Evolutionary conservation across 2,113 vertebrate species (phyloP), one percentile per base, ranked within the genome.

Genomic region (Aspidoscelis tigris): DNA sequence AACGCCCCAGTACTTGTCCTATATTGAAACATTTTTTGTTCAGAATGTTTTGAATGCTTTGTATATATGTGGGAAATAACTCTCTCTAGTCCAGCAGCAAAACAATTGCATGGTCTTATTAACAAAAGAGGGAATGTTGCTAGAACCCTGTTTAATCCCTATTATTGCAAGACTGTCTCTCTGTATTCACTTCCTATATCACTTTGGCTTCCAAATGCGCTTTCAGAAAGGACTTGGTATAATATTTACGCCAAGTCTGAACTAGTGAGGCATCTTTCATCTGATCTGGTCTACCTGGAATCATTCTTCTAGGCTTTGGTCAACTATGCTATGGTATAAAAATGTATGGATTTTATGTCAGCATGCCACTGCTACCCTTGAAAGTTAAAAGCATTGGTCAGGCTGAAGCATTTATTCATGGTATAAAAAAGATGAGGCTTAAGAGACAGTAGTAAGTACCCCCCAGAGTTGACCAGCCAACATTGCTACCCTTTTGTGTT

Each of bases 1-100:
- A 76, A 0, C 0, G 53, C 18, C 75, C 77, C 65, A 0, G 20
- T 22, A 2, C 61, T 1, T 68, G 53, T n/a, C 81, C 5, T 78
- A 70, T 12, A 50, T 61, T 81, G 68, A 68, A 80, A 81, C 71
- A 24, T 22, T 11, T 26, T 65, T 65, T 65, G 71, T 86, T 44
- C 41, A 86, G 43, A 75, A 78, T 80, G 72, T 85, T 14, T 68
- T 73, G 83, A 75, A 66, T 72, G 53, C 84, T 74, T 85, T 1
- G 81, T 33, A 80, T 88, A 84, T 39, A 83, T 78, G 55, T 61
- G 76, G 22, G 64, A 89, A 85, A 79, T 1, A 1, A 22, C 5
- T 81, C 33, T 9, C 26, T 7, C 43, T 69, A 53, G 53, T 70
- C 26, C 8, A 39, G 78, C 39, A 12, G 2, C 44, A 73, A 12